Conservation (phyloP, 1,140 invertebrate species). For the Drosophila nigromelanica region DNA sequence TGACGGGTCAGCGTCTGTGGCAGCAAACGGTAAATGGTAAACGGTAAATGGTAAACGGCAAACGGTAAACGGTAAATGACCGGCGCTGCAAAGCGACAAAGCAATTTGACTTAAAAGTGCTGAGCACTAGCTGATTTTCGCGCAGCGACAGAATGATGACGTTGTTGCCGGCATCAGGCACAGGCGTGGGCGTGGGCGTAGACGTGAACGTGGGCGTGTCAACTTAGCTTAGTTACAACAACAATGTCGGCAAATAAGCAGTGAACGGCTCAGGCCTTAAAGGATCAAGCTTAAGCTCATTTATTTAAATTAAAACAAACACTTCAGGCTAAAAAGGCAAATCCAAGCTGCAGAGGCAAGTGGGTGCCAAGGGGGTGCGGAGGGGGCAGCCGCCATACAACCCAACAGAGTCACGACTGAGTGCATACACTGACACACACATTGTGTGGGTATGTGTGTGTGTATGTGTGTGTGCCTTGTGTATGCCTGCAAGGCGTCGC, state of each 20-base stretch:
- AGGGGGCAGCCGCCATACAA: constrained; percentile 4
- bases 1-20: constrained; percentile 21
- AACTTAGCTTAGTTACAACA: constrained; percentile 41
- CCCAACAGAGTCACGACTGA: constrained; percentile 48
- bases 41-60: constrained; percentile 6
- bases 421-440: constrained; percentile 52
- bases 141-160: constrained; percentile 21
- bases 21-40: constrained; percentile 29
- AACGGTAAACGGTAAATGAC: constrained; percentile 48
- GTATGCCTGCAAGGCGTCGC: constrained; percentile 24
- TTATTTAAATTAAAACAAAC: constrained; percentile 84
- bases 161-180: background rate
- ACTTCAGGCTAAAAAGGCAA: constrained; percentile 70
- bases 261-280: constrained; percentile 56
- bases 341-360: constrained; percentile 1
- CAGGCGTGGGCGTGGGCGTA: constrained; percentile 14
- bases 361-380: background rate
- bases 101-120: constrained; percentile 82
- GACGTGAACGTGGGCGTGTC: constrained; percentile 42
- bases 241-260: constrained; percentile 39
- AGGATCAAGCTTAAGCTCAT: constrained; percentile 82
- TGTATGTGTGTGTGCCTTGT: constrained; percentile 24
- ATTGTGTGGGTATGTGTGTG: constrained; percentile 21
- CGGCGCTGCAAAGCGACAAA: constrained; percentile 64
- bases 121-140: constrained; percentile 67